Conservation (phyloP, 1,140 invertebrate genomes). For the Heliconius congener region DNA sequence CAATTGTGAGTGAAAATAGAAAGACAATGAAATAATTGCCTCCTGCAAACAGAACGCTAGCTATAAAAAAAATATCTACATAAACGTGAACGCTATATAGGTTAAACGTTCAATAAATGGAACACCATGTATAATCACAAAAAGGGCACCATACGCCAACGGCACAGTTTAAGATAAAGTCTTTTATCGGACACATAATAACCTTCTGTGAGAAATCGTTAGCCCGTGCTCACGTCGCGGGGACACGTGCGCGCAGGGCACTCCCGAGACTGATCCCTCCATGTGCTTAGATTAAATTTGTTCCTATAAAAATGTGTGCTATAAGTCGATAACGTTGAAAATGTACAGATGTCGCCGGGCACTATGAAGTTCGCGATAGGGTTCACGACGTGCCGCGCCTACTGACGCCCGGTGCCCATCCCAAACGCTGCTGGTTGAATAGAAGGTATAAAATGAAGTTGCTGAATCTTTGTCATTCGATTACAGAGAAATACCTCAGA, state of each 20-base stretch:
- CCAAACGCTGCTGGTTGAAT: conserved; percentile 45
- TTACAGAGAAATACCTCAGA: conserved; percentile 30
- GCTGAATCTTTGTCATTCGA: conserved; percentile 46
- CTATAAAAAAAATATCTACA: conserved; percentile 5
- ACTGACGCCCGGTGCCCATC: conserved; percentile 50
- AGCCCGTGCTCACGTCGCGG: conserved; percentile 64
- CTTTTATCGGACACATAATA: conserved; percentile 67
- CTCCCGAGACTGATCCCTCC: conserved; percentile 76
- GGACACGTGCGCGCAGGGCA: conserved; percentile 67
- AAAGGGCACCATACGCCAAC: conserved; percentile 49
- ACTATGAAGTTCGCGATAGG: conserved; percentile 71
- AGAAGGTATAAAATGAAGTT: conserved; percentile 44
- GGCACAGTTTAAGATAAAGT: conserved; percentile 58
- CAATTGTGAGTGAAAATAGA: conserved; percentile 10
- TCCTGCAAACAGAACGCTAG: conserved; percentile 6
- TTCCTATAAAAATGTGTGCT: conserved; percentile 76
- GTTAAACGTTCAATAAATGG: conserved; percentile 32
- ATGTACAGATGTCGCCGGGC: conserved; percentile 74
- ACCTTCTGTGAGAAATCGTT: conserved; percentile 73
- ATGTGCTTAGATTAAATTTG: conserved; percentile 79
- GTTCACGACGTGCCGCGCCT: conserved; percentile 67
- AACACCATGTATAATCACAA: conserved; percentile 39
- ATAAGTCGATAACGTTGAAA: conserved; percentile 69
- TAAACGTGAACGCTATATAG: background rate
- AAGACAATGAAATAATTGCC: conserved; percentile 16